These are phyloP conservation scores for Rhynchotus rufescens DNA, from an alignment of 2,797 vertebrate species.

Conservation along the genomic window DNA sequence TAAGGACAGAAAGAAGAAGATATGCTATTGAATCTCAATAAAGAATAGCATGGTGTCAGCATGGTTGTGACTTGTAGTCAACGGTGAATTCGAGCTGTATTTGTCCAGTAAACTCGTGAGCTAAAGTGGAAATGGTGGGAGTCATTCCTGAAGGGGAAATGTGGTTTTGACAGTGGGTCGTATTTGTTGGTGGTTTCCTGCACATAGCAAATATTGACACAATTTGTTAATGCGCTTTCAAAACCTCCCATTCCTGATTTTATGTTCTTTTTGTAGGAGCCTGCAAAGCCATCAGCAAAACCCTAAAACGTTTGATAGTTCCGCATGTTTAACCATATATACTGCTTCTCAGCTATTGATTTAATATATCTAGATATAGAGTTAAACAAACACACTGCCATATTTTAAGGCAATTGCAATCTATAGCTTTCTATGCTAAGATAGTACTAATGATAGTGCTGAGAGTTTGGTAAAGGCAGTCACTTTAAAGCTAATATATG, in stretches of 20 bases:
- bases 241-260: background rate
- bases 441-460: background rate
- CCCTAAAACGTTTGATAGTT: background rate
- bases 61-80: background rate
- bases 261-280: background rate
- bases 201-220: background rate
- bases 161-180: background rate
- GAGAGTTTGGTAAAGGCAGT: background rate
- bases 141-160: background rate
- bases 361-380: background rate
- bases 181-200: background rate
- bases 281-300: background rate
- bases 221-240: background rate
- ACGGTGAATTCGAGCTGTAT: background rate
- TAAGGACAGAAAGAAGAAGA: background rate
- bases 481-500: background rate
- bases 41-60: background rate
- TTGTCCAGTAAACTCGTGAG: background rate
- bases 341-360: background rate
- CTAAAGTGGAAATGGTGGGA: accelerated
- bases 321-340: background rate
- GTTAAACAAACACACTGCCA: background rate
- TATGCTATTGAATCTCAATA: background rate
- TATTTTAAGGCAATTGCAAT: background rate
- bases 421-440: background rate